A percentile compares a stretch with the other conserved stretches of the same genome.
phyloP scores from a whole-genome alignment of 2,888 invertebrate genomes.

The Cloeon dipterum region DNA sequence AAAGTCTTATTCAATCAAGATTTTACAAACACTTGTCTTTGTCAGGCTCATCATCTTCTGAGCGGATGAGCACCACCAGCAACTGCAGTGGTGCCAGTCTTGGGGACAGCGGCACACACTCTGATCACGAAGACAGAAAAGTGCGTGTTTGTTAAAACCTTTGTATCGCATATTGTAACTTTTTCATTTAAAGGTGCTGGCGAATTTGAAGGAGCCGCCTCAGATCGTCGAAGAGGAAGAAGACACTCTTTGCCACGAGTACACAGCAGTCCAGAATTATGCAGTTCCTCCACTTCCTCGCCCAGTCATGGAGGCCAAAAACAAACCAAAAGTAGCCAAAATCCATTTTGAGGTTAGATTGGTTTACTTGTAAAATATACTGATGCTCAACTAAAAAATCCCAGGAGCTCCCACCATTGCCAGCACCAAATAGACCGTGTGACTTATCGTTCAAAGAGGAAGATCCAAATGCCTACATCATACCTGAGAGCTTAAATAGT shows the following conservation, averaged over 20 bases:
- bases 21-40: background rate
- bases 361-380: no score
- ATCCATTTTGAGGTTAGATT: no score
- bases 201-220: background rate
- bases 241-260: background rate
- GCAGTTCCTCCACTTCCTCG: background rate
- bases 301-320: background rate
- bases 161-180: no score
- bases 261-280: background rate
- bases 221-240: background rate
- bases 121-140: constrained; percentile 55
- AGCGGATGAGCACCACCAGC: constrained; percentile 54
- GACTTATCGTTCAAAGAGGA: no score
- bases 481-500: no score
- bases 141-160: constrained; percentile 12
- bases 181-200: no score
- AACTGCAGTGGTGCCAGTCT: constrained; percentile 50
- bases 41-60: constrained; percentile 49
- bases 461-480: no score
- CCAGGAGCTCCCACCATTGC: no score
- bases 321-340: background rate
- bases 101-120: constrained; percentile 67
- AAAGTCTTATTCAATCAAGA: constrained; percentile 2
- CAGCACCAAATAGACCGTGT: no score
- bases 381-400: no score